Conservation (phyloP, 2,797 vertebrate genomes). For the Petrocephalus schoutedeni region DNA sequence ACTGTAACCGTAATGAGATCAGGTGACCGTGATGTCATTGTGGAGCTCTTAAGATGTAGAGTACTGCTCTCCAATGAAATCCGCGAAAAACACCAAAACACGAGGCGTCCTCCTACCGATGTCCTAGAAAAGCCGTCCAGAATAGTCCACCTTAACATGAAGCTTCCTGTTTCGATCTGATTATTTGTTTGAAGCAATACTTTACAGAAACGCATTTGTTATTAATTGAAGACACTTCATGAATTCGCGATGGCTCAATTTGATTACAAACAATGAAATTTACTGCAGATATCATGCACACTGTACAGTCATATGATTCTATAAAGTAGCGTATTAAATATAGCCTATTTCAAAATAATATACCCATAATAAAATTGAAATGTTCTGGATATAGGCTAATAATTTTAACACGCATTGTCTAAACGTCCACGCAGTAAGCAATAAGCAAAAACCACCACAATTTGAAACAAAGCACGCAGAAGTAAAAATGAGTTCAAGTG, state of each 20-base stretch:
- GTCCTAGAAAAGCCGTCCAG: neutral
- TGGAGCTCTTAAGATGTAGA: constrained; percentile 2
- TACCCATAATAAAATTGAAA: neutral
- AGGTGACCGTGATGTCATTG: constrained; percentile 39
- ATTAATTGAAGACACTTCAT: neutral
- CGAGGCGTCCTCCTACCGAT: neutral
- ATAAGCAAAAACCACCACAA: neutral
- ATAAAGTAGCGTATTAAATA: neutral
- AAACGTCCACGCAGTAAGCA: neutral
- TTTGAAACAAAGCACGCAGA: neutral
- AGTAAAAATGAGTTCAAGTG: neutral
- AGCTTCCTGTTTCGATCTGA: neutral
- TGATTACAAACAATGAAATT: neutral
- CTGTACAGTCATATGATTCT: neutral
- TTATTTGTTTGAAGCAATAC: neutral
- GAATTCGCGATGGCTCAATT: neutral
- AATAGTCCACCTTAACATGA: constrained; percentile 13
- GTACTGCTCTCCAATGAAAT: constrained; percentile 27
- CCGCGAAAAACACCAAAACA: constrained; percentile 17
- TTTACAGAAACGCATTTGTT: neutral
- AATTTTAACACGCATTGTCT: neutral
- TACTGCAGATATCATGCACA: neutral
- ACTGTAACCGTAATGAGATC: constrained; percentile 33
- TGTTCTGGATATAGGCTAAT: neutral
- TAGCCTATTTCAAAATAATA: neutral